Conservation (phyloP, 2,888 invertebrate genomes). For the Epicampocera succincta region DNA sequence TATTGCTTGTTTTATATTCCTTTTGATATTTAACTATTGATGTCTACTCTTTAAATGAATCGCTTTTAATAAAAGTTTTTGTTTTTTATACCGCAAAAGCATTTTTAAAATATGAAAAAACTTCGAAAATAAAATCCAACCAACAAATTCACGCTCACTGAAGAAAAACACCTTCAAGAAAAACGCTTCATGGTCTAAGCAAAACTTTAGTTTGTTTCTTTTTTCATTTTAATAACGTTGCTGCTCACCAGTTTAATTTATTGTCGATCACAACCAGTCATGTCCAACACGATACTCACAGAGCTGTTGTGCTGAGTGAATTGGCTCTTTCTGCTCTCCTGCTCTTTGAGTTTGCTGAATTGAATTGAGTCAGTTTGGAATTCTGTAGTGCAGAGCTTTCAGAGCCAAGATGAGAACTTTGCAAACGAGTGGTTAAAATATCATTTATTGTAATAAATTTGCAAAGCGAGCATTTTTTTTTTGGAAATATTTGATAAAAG, state of each 20-base stretch:
- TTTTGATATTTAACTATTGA: slow-evolving; percentile 73
- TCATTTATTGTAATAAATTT: too few relatives aligned
- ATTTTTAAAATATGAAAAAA: slow-evolving; percentile 42
- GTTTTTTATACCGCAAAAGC: slow-evolving; percentile 78
- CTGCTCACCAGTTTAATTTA: slow-evolving; percentile 45
- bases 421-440: slow-evolving; percentile 10
- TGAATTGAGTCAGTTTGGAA: not conserved
- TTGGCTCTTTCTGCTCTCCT: not conserved
- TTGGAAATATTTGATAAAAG: too few relatives aligned
- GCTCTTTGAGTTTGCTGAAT: slow-evolving; percentile 48
- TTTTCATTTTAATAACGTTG: slow-evolving; percentile 23
- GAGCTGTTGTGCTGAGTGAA: not conserved
- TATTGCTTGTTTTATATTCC: slow-evolving; percentile 30
- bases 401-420: not conserved
- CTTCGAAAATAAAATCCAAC: slow-evolving; percentile 40
- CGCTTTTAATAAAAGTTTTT: slow-evolving; percentile 79
- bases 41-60: slow-evolving; percentile 80
- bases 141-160: slow-evolving; percentile 23
- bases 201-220: slow-evolving; percentile 9
- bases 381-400: not conserved
- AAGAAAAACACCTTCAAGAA: slow-evolving; percentile 61
- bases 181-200: slow-evolving; percentile 63
- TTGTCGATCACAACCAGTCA: slow-evolving; percentile 44
- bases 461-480: too few relatives aligned
- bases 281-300: slow-evolving; percentile 13